Evolutionary conservation across 2,888 invertebrate genomes (phyloP).

Genomic region (Tipula unca): DNA sequence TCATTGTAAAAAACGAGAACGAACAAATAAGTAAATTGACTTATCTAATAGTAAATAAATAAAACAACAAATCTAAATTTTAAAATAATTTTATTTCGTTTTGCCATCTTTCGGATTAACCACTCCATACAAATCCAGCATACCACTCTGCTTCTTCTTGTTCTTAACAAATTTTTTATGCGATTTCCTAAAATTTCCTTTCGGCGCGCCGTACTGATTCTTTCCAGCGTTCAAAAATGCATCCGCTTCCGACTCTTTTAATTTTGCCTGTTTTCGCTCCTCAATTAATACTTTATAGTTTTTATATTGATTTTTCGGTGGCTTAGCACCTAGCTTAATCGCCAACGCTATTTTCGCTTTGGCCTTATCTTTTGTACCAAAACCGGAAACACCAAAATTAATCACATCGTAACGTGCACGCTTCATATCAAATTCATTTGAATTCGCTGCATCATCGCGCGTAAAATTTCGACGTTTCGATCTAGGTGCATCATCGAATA

Average conservation of each 20-base stretch:
- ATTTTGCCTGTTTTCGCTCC: constrained; percentile 50
- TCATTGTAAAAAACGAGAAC: no score
- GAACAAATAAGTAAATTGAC: no score
- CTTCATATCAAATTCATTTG: constrained; percentile 58
- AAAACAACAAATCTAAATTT: background rate
- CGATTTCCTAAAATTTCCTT: constrained; percentile 36
- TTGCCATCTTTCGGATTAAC: constrained; percentile 34
- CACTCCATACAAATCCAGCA: constrained; percentile 38
- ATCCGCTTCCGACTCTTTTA: constrained; percentile 43
- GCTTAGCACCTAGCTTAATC: constrained; percentile 76
- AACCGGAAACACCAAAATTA: constrained; percentile 74
- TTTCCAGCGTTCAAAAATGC: constrained; percentile 49
- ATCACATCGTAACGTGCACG: constrained; percentile 71
- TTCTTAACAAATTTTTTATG: constrained; percentile 35
- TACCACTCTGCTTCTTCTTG: constrained; percentile 43
- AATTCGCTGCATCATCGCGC: constrained; percentile 25
- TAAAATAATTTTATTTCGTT: constrained; percentile 21
- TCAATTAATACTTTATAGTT: constrained; percentile 66
- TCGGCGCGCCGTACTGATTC: constrained; percentile 50
- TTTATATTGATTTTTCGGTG: constrained; percentile 55
- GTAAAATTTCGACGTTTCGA: background rate
- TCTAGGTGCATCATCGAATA: background rate
- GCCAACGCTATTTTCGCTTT: constrained; percentile 71
- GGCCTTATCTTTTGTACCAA: constrained; percentile 58
- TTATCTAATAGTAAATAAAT: background rate